phyloP scores from a whole-genome alignment of 1,140 invertebrate species.

The Lordiphosa collinella region DNA sequence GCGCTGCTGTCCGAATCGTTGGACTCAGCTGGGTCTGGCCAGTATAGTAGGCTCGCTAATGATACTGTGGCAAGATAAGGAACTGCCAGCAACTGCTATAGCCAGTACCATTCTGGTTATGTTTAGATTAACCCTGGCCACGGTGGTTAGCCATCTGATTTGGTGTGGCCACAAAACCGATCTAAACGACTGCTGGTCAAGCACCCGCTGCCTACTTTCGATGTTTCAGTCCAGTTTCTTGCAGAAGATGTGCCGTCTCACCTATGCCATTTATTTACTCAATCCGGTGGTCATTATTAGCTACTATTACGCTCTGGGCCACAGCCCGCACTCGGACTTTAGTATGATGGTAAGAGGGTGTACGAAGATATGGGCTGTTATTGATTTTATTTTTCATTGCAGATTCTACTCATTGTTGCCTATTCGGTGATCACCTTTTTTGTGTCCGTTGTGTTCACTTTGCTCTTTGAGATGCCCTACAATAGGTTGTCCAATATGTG shows the following conservation, averaged over 20 bases:
- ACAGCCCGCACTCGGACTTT: constrained; percentile 9
- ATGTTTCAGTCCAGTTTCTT: constrained; percentile 16
- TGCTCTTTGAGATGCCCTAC: constrained; percentile 43
- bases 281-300: constrained; percentile 34
- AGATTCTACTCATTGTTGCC: constrained; percentile 21
- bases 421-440: constrained; percentile 9
- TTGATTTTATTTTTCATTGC: background rate
- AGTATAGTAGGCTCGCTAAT: background rate
- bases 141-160: constrained; percentile 20
- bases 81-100: background rate
- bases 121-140: background rate
- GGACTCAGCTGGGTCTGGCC: background rate
- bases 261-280: constrained; percentile 41
- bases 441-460: constrained; percentile 16
- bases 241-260: constrained; percentile 28
- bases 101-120: background rate
- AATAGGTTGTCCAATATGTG: constrained; percentile 24
- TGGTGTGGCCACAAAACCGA: background rate
- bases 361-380: background rate
- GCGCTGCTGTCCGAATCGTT: background rate
- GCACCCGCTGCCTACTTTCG: constrained; percentile 16
- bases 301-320: constrained; percentile 23
- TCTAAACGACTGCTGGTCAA: background rate
- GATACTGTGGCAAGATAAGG: background rate
- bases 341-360: constrained; percentile 29